Evolutionary conservation across 37 sponge, comb jelly and placozoan genomes (phyloP), one percentile per base, ranked within the genome.

Genomic region (Halisarca cf. caerulea): DNA sequence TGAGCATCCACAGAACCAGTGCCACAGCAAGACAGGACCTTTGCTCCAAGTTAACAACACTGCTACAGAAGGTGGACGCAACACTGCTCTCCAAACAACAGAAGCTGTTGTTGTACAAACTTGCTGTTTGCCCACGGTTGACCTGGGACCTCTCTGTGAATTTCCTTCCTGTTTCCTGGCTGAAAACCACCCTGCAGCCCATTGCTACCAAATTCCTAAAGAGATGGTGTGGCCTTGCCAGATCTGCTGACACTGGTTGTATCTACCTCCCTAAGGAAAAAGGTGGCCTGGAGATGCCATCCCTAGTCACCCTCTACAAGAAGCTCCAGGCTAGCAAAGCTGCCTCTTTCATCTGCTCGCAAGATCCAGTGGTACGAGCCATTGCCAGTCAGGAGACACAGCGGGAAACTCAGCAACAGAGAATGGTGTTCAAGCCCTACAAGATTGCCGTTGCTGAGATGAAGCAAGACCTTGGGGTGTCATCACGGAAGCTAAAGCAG

Each of bases 121-220:
- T 39, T 2, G 64, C 39, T 33, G 38, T 85, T 8, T 85, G 85
- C 78, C 85, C 85, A 5, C 69, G 73, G 20, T 27, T 84, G 37
- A 51, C 27, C 38, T 85, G 85, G 85, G 60, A 77, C 32, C 62
- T 85, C 27, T 30, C 59, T 8, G 33, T 74, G 39, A 51, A 36
- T 25, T 30, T 35, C 40, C 42, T 74, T 2, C 84, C 84, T 21
- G 21, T 74, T 47, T 57, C 75, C 28, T 84, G 84, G 84, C 18
- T 84, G 7, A n/a, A 28, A 3, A 55, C 41, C 0, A 69, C 59
- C 74, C 75, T 84, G 74, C 58, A 84, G 27, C 40, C 84, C 37
- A 74, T 53, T 20, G 60, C 84, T 3, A 83, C 83, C 55, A 20
- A 39, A 2, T 71, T 23, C 41, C 84, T 84, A 24, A 84, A 84